Base-by-base conservation (phyloP, 2,888 invertebrate species). In the Pogonocherus hispidulus region DNA sequence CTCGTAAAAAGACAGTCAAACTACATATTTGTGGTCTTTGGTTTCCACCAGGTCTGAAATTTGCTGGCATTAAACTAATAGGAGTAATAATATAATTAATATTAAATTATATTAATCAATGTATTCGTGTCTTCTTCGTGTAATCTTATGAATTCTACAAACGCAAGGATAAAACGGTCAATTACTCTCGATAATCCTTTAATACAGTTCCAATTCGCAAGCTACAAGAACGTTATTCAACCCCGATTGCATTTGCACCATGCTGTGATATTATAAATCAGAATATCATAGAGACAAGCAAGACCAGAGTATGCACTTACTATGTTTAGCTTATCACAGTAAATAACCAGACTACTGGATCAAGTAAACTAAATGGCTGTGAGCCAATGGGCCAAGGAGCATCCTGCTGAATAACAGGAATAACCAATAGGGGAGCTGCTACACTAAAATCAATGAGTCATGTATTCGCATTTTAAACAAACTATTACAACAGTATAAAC, bases 331-430 rank as follows among this genome's bases (percentile, higher is more conserved):
- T 76, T 77, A 77, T 77, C 76, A 76, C 73, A 72, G 77, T 79
- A 79, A 79, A 78, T 78, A 79, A 78, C 77, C 63, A 67, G 75
- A 74, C 76, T 76, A 72, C 69, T 72, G 75, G 75, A 77, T 74
- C 74, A 76, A 76, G 76, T 78, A 73, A 77, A 76, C 71, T 71
- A 72, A 76, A 78, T 77, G 78, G 77, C 76, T 75, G 66, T 66
- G 70, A 76, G 78, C 77, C 76, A 78, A 74, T 47, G 70, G 63
- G 73, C 49, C 71, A 44, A 70, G 63, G 73, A 20, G 72, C 68
- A 69, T 71, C 68, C 70, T 68, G 66, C n/a, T n/a, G n/a, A n/a
- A n/a, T n/a, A n/a, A 63, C 55, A 52, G 60, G 57, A 69, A 67
- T 65, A 67, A 18, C 49, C 52, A 60, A 59, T 41, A 41, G 41